Conservation (phyloP, 2,888 invertebrate genomes). For the Platycheirus rosarum region DNA sequence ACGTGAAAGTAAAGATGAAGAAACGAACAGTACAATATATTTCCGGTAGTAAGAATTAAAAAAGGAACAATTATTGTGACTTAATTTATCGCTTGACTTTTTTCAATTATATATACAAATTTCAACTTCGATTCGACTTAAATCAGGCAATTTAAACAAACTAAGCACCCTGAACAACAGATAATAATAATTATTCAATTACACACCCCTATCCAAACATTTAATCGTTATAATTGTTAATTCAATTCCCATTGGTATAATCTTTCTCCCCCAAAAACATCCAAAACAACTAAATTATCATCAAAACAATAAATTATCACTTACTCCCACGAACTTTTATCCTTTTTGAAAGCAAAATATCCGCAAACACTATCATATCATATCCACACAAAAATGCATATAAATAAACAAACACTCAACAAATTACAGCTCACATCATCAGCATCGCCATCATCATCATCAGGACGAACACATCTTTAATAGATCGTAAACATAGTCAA, state of each 20-base stretch:
- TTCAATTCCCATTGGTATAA: constrained; percentile 8
- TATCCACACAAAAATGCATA: constrained; percentile 61
- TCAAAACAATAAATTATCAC: constrained; percentile 58
- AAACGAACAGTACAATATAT: no score
- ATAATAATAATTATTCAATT: no score
- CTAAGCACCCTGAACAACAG: no score
- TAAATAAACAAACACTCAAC: constrained; percentile 69
- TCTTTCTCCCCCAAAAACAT: neutral
- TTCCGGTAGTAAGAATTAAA: no score
- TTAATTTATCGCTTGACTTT: no score
- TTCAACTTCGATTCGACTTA: no score
- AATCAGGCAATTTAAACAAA: no score
- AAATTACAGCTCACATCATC: constrained; percentile 67
- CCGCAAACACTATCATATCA: constrained; percentile 30
- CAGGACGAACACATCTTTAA: constrained; percentile 65
- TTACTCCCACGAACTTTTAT: constrained; percentile 32
- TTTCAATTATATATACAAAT: no score
- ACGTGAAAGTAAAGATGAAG: no score
- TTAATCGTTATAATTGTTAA: constrained; percentile 12
- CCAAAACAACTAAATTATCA: constrained; percentile 45
- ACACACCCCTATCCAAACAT: no score
- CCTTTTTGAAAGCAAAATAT: constrained; percentile 16
- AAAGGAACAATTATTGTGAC: no score
- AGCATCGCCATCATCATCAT: constrained; percentile 46
- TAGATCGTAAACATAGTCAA: constrained; percentile 64